Conservation (phyloP, 1,140 invertebrate species). For the Antheraea pernyi region DNA sequence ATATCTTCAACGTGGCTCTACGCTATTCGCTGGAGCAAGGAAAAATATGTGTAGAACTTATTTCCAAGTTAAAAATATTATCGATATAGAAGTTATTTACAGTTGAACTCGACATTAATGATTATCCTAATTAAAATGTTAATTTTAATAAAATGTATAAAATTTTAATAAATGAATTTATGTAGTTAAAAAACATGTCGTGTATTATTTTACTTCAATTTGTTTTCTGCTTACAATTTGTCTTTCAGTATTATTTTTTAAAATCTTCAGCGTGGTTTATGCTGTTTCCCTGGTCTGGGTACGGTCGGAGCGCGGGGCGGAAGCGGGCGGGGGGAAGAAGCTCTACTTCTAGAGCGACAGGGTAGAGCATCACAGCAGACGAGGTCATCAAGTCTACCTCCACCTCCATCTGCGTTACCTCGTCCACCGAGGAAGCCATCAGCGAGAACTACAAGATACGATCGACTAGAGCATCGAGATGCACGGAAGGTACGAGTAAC, state of each 20-base stretch:
- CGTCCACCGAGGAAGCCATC: constrained; percentile 82
- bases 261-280: constrained; percentile 86
- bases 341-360: constrained; percentile 87
- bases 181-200: no score
- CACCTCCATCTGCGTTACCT: constrained; percentile 84
- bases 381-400: constrained; percentile 69
- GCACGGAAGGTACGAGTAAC: constrained; percentile 78
- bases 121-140: no score
- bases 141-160: no score
- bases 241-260: background rate
- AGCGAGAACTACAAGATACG: constrained; percentile 78
- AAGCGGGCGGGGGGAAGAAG: constrained; percentile 82
- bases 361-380: constrained; percentile 87
- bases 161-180: no score
- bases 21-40: no score
- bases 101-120: no score
- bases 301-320: constrained; percentile 79
- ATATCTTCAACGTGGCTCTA: no score
- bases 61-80: no score
- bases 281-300: constrained; percentile 93
- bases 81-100: no score
- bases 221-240: no score
- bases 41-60: no score
- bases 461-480: constrained; percentile 80
- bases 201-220: no score